Evolutionary conservation across 2,888 invertebrate species (phyloP).

Genomic region (Octonoba sinensis): DNA sequence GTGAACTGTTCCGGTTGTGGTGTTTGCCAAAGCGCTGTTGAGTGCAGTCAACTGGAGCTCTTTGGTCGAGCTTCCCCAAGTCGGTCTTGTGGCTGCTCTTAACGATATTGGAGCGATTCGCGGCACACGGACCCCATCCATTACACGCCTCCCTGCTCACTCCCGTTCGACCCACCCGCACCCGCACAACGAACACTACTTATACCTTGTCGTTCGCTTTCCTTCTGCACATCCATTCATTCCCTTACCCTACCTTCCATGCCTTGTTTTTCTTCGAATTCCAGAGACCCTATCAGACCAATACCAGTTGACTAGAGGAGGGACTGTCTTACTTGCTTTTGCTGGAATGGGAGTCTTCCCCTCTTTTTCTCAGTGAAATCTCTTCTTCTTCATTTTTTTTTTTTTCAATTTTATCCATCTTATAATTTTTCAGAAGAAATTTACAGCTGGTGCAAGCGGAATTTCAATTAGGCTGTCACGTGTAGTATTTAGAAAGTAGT

Average conservation of each 20-base stretch:
- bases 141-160: conserved; percentile 51
- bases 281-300: conserved; percentile 14
- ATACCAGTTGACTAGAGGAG: conserved; percentile 15
- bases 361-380: too few species aligned
- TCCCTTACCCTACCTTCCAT: conserved; percentile 6
- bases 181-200: neutral
- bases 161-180: conserved; percentile 15
- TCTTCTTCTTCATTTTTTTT: too few species aligned
- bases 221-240: conserved; percentile 40
- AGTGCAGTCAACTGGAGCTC: conserved; percentile 57
- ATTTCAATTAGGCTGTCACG: too few species aligned
- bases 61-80: conserved; percentile 42
- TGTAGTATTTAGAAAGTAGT: too few species aligned
- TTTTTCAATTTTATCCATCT: too few species aligned
- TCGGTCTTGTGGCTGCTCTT: conserved; percentile 61
- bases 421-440: too few species aligned
- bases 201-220: conserved; percentile 21
- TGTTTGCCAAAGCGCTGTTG: conserved; percentile 64
- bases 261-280: conserved; percentile 44
- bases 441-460: too few species aligned
- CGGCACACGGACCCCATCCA: conserved; percentile 61
- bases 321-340: too few species aligned
- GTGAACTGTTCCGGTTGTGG: conserved; percentile 33
- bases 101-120: conserved; percentile 65
- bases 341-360: too few species aligned